These are phyloP conservation scores for Mystacornis crossleyi DNA, from an alignment of 2,113 vertebrate species.

Conservation along the genomic window DNA sequence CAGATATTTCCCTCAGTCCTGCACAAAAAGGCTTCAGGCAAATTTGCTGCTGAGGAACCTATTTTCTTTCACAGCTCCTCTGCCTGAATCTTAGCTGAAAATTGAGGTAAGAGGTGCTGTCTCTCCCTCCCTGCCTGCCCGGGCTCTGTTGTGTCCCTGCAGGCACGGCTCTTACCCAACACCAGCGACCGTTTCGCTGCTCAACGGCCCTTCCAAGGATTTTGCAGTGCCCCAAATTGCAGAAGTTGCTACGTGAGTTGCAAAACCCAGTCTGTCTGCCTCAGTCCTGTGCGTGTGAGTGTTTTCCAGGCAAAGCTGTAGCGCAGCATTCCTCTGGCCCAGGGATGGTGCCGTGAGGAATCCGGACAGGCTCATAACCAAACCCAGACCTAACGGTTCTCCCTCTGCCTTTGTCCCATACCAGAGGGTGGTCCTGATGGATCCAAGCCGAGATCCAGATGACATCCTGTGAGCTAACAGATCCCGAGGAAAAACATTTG, in stretches of 20 bases:
- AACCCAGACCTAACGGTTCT: rapidly evolving
- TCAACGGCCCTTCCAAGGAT: neutral
- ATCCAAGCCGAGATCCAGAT: constrained; percentile 50
- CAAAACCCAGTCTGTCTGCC: neutral
- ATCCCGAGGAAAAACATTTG: constrained; percentile 65
- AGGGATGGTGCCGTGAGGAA: neutral
- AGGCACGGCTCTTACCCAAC: neutral
- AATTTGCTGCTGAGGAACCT: neutral
- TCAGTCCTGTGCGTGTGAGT: rapidly evolving
- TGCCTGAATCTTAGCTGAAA: neutral
- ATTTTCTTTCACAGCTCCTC: neutral
- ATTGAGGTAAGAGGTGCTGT: neutral
- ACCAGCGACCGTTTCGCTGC: rapidly evolving
- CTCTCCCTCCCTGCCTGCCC: neutral
- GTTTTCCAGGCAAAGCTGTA: neutral
- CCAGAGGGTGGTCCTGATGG: constrained; percentile 66
- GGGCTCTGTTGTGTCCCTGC: neutral
- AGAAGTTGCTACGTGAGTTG: neutral
- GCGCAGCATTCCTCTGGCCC: neutral
- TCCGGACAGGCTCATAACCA: neutral
- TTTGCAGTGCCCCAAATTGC: neutral
- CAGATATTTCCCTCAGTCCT: neutral
- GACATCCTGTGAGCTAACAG: constrained; percentile 48
- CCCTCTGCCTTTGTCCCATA: neutral
- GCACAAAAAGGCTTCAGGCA: neutral